phyloP scores from a whole-genome alignment of 2,888 invertebrate species.

The Agriotes lineatus region DNA sequence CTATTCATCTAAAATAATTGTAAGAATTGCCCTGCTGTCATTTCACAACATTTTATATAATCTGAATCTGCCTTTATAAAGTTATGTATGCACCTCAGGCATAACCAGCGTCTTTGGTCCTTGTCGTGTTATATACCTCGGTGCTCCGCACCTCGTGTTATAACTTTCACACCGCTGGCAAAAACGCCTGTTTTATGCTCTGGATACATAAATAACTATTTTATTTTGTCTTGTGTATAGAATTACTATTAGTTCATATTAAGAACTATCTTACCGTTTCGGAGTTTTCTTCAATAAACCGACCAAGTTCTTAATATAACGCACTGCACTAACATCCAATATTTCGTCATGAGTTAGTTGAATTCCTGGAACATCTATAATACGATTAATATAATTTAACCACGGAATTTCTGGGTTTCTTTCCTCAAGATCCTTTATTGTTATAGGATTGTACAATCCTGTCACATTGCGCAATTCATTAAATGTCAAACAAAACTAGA shows the following conservation, averaged over 20 bases:
- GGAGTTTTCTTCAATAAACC: conserved; percentile 69
- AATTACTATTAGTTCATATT: background rate
- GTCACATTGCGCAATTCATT: conserved; percentile 93
- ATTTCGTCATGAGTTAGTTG: conserved; percentile 72
- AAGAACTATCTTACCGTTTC: conserved; percentile 61
- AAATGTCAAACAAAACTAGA: conserved; percentile 71
- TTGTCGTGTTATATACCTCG: too few relatives aligned
- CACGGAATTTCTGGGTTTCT: conserved; percentile 84
- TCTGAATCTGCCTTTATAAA: too few relatives aligned
- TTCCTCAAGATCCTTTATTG: conserved; percentile 78
- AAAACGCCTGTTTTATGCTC: too few relatives aligned
- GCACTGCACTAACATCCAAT: conserved; percentile 87
- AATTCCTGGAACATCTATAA: conserved; percentile 74
- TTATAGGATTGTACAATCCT: conserved; percentile 94
- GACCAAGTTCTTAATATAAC: conserved; percentile 81
- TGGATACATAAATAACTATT: too few relatives aligned
- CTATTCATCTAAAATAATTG: too few relatives aligned
- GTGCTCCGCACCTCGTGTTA: too few relatives aligned
- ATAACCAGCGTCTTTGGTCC: too few relatives aligned
- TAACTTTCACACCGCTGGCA: too few relatives aligned
- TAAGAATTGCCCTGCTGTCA: too few relatives aligned
- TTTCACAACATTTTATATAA: too few relatives aligned
- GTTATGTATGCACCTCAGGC: too few relatives aligned
- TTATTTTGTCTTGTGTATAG: too few relatives aligned
- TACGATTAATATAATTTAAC: conserved; percentile 85